These are phyloP conservation scores for Brenthis ino DNA, from an alignment of 2,888 invertebrate species.

Conservation along the genomic window DNA sequence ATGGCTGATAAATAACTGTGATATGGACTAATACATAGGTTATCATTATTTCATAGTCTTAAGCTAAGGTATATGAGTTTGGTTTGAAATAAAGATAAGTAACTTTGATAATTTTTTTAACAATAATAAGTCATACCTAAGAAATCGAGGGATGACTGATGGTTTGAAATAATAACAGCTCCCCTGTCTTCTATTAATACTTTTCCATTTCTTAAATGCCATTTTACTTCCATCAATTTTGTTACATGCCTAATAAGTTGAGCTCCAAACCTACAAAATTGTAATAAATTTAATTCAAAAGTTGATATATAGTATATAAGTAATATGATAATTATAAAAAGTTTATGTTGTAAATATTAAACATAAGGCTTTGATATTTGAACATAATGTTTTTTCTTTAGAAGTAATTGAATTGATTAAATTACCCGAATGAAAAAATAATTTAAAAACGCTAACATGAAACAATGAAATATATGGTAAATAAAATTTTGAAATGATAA, in stretches of 20 bases:
- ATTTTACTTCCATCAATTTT: constrained; percentile 81
- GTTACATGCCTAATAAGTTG: constrained; percentile 77
- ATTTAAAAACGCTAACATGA: no score
- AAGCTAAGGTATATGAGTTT: no score
- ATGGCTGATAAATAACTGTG: no score
- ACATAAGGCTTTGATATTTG: not conserved
- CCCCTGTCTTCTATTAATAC: constrained; percentile 81
- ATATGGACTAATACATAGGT: no score
- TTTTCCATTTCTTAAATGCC: constrained; percentile 80
- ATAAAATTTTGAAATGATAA: no score
- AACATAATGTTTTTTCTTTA: not conserved
- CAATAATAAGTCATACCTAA: constrained; percentile 71
- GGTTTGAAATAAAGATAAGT: no score
- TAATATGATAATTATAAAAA: not conserved
- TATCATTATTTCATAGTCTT: no score
- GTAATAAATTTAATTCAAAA: not conserved
- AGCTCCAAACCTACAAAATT: constrained; percentile 63
- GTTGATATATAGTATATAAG: no score
- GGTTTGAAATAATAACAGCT: constrained; percentile 85
- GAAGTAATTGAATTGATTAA: no score
- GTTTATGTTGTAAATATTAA: constrained; percentile 1
- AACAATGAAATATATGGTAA: no score
- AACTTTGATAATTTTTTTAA: no score
- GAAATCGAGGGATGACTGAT: constrained; percentile 86
- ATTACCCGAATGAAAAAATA: no score